Conservation (phyloP, 2,113 vertebrate species). For the Epinephelus moara region DNA sequence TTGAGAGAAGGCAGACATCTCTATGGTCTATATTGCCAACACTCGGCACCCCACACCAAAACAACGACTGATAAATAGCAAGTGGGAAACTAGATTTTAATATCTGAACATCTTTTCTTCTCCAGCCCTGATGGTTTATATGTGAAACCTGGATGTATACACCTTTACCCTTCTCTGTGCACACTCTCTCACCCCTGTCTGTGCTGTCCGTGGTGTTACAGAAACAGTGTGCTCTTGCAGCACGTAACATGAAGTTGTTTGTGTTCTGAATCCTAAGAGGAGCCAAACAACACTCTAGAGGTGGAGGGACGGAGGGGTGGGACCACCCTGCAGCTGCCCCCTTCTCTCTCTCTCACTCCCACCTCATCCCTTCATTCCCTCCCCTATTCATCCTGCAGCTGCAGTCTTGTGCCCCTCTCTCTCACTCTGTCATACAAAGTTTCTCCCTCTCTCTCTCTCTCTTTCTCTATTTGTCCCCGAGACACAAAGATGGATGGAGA, state of each 20-base stretch:
- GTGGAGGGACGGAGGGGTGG: conserved; percentile 73
- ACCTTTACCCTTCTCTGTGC: too few species aligned
- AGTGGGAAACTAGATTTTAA: background rate
- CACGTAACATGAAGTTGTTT: conserved; percentile 52
- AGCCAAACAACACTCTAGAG: conserved; percentile 69
- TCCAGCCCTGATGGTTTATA: background rate
- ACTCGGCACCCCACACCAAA: too few species aligned
- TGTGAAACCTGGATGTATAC: background rate
- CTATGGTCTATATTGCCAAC: too few species aligned
- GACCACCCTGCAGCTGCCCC: conserved; percentile 90
- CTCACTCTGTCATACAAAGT: conserved; percentile 83
- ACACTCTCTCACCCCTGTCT: background rate
- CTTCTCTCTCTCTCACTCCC: conserved; percentile 83
- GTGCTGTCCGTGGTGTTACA: background rate
- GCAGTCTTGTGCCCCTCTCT: conserved; percentile 86
- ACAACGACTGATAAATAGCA: too few species aligned
- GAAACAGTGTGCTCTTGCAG: conserved; percentile 21
- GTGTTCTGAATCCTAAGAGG: conserved; percentile 68
- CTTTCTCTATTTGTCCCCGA: conserved; percentile 90
- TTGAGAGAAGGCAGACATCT: too few species aligned
- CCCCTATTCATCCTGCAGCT: conserved; percentile 89
- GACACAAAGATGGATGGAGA: conserved; percentile 99
- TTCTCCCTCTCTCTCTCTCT: conserved; percentile 80
- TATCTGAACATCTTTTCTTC: background rate
- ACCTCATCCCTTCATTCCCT: conserved; percentile 87